Evolutionary conservation across 2,888 invertebrate genomes (phyloP).

Genomic region (Chaetogeoica ovagalla): DNA sequence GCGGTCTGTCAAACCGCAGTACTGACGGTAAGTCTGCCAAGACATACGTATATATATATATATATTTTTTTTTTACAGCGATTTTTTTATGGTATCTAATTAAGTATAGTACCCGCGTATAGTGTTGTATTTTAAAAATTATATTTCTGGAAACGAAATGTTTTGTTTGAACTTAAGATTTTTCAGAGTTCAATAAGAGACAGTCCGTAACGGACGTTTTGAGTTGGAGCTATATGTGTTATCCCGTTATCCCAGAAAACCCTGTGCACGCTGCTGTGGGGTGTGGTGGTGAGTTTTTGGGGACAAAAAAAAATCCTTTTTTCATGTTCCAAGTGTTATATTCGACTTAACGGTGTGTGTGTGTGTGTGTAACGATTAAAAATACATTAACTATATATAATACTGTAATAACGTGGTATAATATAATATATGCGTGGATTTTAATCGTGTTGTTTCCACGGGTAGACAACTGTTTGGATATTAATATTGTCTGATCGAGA

Average conservation of each 20-base stretch:
- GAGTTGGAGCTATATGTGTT: conserved; percentile 43
- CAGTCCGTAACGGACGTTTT: conserved; percentile 31
- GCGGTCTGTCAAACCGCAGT: conserved; percentile 62
- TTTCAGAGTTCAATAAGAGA: conserved; percentile 48
- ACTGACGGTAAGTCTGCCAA: conserved; percentile 56
- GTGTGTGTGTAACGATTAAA: conserved; percentile 6
- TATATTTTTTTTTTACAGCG: background rate
- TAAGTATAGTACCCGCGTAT: background rate
- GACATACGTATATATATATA: background rate
- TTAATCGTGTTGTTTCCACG: background rate
- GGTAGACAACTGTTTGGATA: background rate
- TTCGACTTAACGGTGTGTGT: conserved; percentile 13
- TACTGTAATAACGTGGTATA: background rate
- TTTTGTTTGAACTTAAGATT: conserved; percentile 36
- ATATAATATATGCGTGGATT: conserved; percentile 21
- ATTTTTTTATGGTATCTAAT: background rate
- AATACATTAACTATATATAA: background rate
- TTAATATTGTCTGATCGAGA: too few relatives aligned
- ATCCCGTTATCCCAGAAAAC: conserved; percentile 47
- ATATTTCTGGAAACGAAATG: conserved; percentile 14
- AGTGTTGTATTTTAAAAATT: background rate
- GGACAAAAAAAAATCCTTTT: conserved; percentile 24
- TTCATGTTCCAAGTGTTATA: conserved; percentile 10
- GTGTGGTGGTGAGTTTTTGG: conserved; percentile 50
- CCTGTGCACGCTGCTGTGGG: conserved; percentile 25